Conservation (phyloP, 2,888 invertebrate species). For the Apoda limacodes region DNA sequence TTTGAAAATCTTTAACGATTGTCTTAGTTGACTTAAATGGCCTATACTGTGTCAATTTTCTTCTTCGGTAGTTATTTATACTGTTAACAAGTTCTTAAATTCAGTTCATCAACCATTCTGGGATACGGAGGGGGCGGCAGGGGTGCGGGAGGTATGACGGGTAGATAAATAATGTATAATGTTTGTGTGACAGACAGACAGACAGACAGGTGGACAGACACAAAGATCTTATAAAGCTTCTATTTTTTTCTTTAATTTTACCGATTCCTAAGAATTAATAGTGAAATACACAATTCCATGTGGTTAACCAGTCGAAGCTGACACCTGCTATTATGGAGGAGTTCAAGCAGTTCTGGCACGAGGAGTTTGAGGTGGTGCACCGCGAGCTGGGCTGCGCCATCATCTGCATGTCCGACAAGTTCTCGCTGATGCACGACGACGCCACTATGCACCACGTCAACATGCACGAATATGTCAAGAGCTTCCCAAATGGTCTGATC, state of each 20-base stretch:
- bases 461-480: slow-evolving; percentile 54
- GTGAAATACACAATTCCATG: no score
- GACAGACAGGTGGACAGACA: no score
- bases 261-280: background rate
- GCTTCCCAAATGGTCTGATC: slow-evolving; percentile 52
- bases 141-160: no score
- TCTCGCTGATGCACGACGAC: slow-evolving; percentile 50
- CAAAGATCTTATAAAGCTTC: background rate
- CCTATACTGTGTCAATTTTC: no score
- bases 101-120: no score
- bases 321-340: slow-evolving; percentile 45
- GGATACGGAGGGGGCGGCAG: no score
- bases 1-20: no score
- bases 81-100: no score
- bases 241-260: background rate
- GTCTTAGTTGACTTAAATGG: no score
- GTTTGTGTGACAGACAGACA: no score
- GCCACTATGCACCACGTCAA: slow-evolving; percentile 53
- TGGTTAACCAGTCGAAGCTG: slow-evolving; percentile 58
- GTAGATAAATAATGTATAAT: no score
- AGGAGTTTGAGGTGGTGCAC: slow-evolving; percentile 57
- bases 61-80: no score
- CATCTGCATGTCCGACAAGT: slow-evolving; percentile 63
- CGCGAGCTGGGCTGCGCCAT: slow-evolving; percentile 60
- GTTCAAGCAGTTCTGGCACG: slow-evolving; percentile 60